phyloP scores from a whole-genome alignment of 2,113 vertebrate species.

The Hipposideros armiger region DNA sequence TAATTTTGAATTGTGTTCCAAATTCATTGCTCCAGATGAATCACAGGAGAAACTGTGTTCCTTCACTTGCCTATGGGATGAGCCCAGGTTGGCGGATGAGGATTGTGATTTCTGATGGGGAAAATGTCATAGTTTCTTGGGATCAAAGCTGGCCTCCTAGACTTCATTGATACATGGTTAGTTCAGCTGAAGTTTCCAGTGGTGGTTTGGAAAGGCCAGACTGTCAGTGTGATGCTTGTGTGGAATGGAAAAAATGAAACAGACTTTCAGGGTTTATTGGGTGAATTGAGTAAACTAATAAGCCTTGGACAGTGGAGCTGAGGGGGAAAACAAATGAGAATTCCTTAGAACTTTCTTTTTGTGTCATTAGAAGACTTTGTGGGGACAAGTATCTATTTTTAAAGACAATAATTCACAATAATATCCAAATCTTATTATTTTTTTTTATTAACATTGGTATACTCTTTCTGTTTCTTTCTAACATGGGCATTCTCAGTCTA shows the following conservation, averaged over 20 bases:
- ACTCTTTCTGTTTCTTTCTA: background rate
- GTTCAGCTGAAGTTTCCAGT: slow-evolving; percentile 14
- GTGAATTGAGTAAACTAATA: background rate
- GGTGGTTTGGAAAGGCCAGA: slow-evolving; percentile 27
- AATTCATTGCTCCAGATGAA: background rate
- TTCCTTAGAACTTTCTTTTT: slow-evolving; percentile 78
- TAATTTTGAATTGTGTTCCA: slow-evolving; percentile 28
- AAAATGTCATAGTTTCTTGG: background rate
- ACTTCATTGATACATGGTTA: background rate
- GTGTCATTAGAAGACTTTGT: slow-evolving; percentile 54
- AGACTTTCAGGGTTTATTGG: background rate
- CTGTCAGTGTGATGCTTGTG: background rate
- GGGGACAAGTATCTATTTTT: slow-evolving; percentile 53
- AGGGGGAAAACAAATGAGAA: background rate
- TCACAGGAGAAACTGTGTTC: background rate
- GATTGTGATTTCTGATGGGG: background rate
- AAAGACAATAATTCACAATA: slow-evolving; percentile 49
- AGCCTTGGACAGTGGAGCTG: background rate
- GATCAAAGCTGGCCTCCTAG: background rate
- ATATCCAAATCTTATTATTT: background rate
- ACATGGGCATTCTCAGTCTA: background rate
- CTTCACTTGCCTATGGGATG: background rate
- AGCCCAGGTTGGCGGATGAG: background rate
- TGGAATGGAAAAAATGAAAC: slow-evolving; percentile 31
- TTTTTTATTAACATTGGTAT: background rate